These are phyloP conservation scores for Megalopta genalis DNA, from an alignment of 1,140 invertebrate genomes.

Conservation along the genomic window DNA sequence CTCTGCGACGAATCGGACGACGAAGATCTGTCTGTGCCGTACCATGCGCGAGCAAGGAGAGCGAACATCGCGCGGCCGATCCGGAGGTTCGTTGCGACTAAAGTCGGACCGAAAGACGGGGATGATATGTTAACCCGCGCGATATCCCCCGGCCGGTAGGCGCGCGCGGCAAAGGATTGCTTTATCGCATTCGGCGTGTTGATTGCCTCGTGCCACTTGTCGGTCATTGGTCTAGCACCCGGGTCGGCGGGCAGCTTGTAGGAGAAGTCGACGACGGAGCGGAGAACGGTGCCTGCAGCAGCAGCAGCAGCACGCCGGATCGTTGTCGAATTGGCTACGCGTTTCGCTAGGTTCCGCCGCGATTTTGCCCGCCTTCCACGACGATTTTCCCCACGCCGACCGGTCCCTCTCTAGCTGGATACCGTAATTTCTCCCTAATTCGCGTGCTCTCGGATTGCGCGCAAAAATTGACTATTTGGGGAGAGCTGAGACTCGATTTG, in stretches of 20 bases:
- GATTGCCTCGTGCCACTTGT: slow-evolving; percentile 79
- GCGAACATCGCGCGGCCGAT: slow-evolving; percentile 65
- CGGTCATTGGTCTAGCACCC: slow-evolving; percentile 73
- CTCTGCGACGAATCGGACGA: too few species aligned
- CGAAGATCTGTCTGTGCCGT: slow-evolving; percentile 6
- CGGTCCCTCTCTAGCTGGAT: too few species aligned
- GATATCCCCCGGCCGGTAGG: slow-evolving; percentile 39
- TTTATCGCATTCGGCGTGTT: slow-evolving; percentile 74
- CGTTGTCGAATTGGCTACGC: neutral
- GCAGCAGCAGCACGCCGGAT: too few species aligned
- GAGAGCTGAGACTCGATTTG: too few species aligned
- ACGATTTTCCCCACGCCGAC: too few species aligned
- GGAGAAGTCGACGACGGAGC: neutral
- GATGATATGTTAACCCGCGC: slow-evolving; percentile 61
- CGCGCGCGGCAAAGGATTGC: slow-evolving; percentile 63
- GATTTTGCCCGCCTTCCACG: slow-evolving; percentile 3
- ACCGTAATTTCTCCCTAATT: too few species aligned
- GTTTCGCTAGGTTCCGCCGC: neutral
- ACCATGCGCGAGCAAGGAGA: slow-evolving; percentile 70
- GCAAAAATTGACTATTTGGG: too few species aligned
- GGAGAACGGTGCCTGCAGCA: slow-evolving; percentile 22
- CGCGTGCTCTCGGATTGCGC: too few species aligned
- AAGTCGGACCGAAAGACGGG: slow-evolving; percentile 57
- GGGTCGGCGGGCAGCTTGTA: slow-evolving; percentile 38
- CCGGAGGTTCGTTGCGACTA: slow-evolving; percentile 33